Evolutionary conservation across 2,113 vertebrate genomes (phyloP), one percentile per base, ranked within the genome.

Genomic region (Myotis lucifugus): DNA sequence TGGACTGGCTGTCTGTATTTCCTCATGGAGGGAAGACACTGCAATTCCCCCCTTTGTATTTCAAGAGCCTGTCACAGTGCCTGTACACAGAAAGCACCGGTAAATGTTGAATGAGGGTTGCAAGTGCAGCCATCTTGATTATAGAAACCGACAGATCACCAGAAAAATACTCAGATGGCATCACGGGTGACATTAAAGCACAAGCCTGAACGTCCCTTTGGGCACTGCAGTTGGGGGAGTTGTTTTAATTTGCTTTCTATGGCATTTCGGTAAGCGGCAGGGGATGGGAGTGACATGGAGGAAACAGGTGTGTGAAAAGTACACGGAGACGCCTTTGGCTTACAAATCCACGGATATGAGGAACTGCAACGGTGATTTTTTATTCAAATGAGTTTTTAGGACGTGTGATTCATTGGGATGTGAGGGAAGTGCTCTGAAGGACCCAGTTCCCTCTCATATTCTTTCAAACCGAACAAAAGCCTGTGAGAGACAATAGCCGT

Each of bases 261-360:
- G 87, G 29, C 50, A 46, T 93, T 93, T 96, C 94, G 85, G 66
- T 42, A 77, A 90, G 85, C 77, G 29, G 10, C 82, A 74, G 83
- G 13, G 56, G 46, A 59, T 42, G 46, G 48, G 50, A 84, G 27
- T 87, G 50, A 87, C 2, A 3, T 13, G 23, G 76, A 88, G 87
- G 76, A 70, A 61, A n/a, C 66, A 81, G 91, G 77, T 29, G 32
- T 85, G 3, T 83, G 73, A 52, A 76, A 85, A 85, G 59, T n/a
- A 81, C 61, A 15, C 34, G 64, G 61, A 86, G 34, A 54, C 0
- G 10, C 72, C 40, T 90, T 77, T 70, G 85, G 23, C 40, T 82
- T 85, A 42, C 74, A 73, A 76, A 86, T 76, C 48, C 46, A 32
- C 0, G 1, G 21, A 40, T 32, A 42, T 73, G 76, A 90, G 66